phyloP scores from a whole-genome alignment of 2,888 invertebrate species.

The Pandemis cinnamomeana region DNA sequence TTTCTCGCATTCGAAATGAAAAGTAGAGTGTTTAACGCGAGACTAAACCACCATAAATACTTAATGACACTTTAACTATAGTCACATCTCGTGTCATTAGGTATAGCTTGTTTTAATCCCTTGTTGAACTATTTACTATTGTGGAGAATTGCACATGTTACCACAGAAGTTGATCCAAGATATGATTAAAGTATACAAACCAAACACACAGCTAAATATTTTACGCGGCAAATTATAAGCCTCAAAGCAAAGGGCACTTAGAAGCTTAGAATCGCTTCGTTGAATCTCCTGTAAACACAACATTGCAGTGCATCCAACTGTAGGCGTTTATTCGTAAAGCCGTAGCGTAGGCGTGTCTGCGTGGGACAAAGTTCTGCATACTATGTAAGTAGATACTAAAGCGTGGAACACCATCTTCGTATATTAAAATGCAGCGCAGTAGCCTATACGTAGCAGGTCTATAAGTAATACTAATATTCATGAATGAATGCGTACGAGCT shows the following conservation, averaged over 20 bases:
- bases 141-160: background rate
- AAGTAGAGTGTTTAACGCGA: too few relatives aligned
- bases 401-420: background rate
- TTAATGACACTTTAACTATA: too few relatives aligned
- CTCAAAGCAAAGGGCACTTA: background rate
- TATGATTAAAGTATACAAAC: background rate
- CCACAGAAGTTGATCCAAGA: background rate
- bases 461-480: background rate
- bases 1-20: too few relatives aligned
- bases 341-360: background rate
- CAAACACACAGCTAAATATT: background rate
- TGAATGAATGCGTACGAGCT: conserved; percentile 13
- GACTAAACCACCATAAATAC: too few relatives aligned
- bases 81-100: too few relatives aligned
- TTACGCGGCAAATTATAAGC: background rate
- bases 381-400: background rate
- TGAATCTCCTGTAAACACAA: conserved; percentile 6
- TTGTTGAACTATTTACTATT: too few relatives aligned
- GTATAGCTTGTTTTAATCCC: too few relatives aligned
- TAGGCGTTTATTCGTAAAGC: conserved; percentile 24
- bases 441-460: too few relatives aligned
- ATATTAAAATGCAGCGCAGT: background rate
- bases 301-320: conserved; percentile 5
- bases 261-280: conserved; percentile 14
- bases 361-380: background rate